phyloP scores from a whole-genome alignment of 64 coral and sea anemone species.

The Actinia tenebrosa region DNA sequence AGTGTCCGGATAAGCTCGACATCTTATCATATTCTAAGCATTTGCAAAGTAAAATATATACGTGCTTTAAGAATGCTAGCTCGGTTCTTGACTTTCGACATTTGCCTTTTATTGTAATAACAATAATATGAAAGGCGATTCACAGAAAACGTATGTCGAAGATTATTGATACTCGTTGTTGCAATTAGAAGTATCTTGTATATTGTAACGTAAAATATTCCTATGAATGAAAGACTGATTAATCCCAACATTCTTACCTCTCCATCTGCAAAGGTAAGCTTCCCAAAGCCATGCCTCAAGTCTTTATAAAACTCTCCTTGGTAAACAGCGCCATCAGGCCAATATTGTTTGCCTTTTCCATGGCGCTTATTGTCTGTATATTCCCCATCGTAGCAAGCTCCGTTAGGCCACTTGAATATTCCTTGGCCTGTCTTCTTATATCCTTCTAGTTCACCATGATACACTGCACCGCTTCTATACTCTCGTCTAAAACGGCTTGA shows the following conservation, averaged over 20 bases:
- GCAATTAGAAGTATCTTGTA: too few relatives aligned
- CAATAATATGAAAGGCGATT: background rate
- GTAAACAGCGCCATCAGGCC: conserved; percentile 81
- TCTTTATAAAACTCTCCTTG: conserved; percentile 70
- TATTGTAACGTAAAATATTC: background rate
- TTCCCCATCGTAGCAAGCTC: conserved; percentile 93
- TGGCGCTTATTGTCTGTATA: conserved; percentile 85
- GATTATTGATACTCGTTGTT: too few relatives aligned
- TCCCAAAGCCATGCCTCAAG: conserved; percentile 79
- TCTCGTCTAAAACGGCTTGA: conserved; percentile 82
- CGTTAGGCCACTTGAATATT: conserved; percentile 91
- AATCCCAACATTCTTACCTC: conserved; percentile 46
- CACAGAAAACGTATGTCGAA: background rate
- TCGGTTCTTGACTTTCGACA: too few relatives aligned
- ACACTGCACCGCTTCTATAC: conserved; percentile 86
- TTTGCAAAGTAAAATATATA: too few relatives aligned
- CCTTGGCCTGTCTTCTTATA: conserved; percentile 81
- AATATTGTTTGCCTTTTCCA: conserved; percentile 86
- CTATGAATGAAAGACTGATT: background rate
- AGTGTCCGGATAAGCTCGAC: too few relatives aligned
- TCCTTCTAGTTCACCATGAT: conserved; percentile 80
- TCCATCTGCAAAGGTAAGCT: conserved; percentile 70
- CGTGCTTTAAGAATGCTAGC: too few relatives aligned
- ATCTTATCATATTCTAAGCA: too few relatives aligned
- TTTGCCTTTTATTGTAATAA: background rate